Evolutionary conservation across 2,113 vertebrate genomes (phyloP), one percentile per base, ranked within the genome.

Genomic region (Paramormyrops kingsleyae): DNA sequence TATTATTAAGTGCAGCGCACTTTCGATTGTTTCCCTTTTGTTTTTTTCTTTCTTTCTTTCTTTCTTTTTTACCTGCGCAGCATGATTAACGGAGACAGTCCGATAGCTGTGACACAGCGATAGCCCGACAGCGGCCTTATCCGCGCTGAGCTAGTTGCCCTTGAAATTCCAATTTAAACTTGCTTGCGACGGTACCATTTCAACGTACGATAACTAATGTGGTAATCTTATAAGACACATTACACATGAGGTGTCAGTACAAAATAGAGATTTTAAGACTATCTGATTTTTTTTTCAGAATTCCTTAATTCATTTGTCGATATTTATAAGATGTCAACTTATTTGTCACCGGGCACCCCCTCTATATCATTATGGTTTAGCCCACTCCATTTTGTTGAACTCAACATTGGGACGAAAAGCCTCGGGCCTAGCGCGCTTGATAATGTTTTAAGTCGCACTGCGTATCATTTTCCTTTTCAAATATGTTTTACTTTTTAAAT

Each of bases 151-250:
- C 44, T 0, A 87, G 59, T 93, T 95, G 96, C 92, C 96, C 96
- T 96, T 96, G 94, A 96, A 94, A 90, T 92, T 91, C 91, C 80
- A 62, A 89, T 89, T 94, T 94, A 92, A 95, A 94, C 89, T 91
- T 94, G 92, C 92, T 91, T 90, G 59, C 0, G 89, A 84, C 21
- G 9, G 93, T 94, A 95, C 95, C 95, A 96, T 92, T 93, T 49
- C 21, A 87, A 24, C 10, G 17, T 88, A 39, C 70, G 31, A 35
- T 42, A 80, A 80, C 31, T 80, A 42, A 80, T 42, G 74, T 35
- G 19, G 74, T 42, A 80, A 35, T 19, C 74, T 42, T 19, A 42
- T 42, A 77, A 77, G 39, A 39, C 35, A 19, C 4, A 13, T 5
- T 7, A 5, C 15, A 80, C 35, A 4, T 13, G 17, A 42, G 1